Evolutionary conservation across 2,888 invertebrate genomes (phyloP).

Genomic region (Epistrophe eligans): DNA sequence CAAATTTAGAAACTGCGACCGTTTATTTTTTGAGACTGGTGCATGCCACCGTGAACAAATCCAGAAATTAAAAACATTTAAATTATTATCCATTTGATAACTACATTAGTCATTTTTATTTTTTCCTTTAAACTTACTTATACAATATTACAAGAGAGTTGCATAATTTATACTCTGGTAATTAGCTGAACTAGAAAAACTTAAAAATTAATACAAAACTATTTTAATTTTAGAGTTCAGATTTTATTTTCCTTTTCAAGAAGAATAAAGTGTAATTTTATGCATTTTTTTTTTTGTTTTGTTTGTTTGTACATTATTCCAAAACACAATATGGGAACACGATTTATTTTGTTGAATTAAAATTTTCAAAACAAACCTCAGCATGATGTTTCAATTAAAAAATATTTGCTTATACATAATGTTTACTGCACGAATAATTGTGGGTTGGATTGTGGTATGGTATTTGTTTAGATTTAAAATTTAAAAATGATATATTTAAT

Average conservation of each 20-base stretch:
- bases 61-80: neutral
- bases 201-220: constrained; percentile 16
- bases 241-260: constrained; percentile 29
- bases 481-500: constrained; percentile 66
- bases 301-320: constrained; percentile 58
- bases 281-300: constrained; percentile 12
- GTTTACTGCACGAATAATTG: constrained; percentile 34
- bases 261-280: constrained; percentile 42
- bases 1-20: no score
- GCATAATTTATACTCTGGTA: constrained; percentile 29
- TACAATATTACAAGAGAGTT: constrained; percentile 36
- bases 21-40: no score
- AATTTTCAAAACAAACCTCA: neutral
- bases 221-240: constrained; percentile 7
- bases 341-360: constrained; percentile 6
- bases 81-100: neutral
- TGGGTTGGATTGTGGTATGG: constrained; percentile 43
- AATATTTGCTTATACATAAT: constrained; percentile 23
- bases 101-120: constrained; percentile 37
- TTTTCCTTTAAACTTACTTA: constrained; percentile 60
- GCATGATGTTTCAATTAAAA: constrained; percentile 2
- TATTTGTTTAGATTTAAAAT: constrained; percentile 57
- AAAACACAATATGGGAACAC: constrained; percentile 58
- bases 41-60: no score
- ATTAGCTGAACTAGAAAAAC: constrained; percentile 30